phyloP scores from a whole-genome alignment of 1,140 invertebrate genomes.

The Anoplophora glabripennis region DNA sequence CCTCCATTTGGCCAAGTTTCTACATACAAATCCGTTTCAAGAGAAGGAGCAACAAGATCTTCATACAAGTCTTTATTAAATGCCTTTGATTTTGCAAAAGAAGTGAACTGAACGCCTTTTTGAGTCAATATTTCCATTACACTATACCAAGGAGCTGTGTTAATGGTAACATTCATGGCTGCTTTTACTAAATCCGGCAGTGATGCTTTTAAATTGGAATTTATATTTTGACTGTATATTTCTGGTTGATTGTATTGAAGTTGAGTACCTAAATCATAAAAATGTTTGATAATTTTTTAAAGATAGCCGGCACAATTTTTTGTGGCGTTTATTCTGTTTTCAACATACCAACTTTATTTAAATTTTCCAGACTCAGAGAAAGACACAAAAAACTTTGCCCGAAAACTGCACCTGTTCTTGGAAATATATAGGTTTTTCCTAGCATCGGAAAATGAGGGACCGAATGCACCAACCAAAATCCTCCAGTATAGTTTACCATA shows the following conservation, averaged over 20 bases:
- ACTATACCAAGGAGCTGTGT: conserved; percentile 61
- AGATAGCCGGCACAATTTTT: background rate
- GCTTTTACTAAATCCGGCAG: conserved; percentile 63
- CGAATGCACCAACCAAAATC: conserved; percentile 90
- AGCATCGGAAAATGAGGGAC: conserved; percentile 77
- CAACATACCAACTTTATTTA: conserved; percentile 65
- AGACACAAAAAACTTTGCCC: conserved; percentile 89
- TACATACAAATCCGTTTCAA: conserved; percentile 69
- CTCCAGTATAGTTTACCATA: conserved; percentile 64
- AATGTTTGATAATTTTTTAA: background rate
- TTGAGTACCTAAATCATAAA: conserved; percentile 50
- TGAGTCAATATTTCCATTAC: conserved; percentile 58
- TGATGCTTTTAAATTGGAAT: conserved; percentile 49
- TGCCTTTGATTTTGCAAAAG: conserved; percentile 75
- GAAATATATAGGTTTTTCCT: conserved; percentile 65
- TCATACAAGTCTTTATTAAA: conserved; percentile 84
- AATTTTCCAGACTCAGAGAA: conserved; percentile 60
- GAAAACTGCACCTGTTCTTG: conserved; percentile 65
- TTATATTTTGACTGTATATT: conserved; percentile 62
- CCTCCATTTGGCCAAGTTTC: conserved; percentile 88
- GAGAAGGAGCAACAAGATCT: conserved; percentile 70
- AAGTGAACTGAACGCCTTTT: conserved; percentile 60
- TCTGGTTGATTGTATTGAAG: conserved; percentile 75
- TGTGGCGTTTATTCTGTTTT: background rate
- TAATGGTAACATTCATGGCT: conserved; percentile 59